Conservation (phyloP, 64 coral and sea anemone genomes). For the Stylophora pistillata region DNA sequence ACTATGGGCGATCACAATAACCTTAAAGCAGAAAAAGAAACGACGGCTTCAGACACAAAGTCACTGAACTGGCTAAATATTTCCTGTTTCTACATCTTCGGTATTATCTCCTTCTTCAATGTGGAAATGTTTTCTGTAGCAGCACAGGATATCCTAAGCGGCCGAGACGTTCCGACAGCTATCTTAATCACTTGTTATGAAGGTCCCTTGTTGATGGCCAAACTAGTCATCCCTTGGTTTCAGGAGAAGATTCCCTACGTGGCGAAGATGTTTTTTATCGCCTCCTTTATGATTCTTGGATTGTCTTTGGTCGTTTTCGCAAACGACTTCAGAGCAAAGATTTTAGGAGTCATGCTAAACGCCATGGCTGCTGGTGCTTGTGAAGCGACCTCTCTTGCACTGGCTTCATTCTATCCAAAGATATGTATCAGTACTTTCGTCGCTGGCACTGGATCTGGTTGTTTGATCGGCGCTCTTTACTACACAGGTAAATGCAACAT, state of each 20-base stretch:
- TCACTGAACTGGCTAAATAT: slow-evolving; percentile 40
- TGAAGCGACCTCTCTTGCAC: slow-evolving; percentile 50
- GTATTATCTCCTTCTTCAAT: slow-evolving; percentile 79
- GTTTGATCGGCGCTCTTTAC: slow-evolving; percentile 69
- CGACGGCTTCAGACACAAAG: not conserved
- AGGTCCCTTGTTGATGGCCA: slow-evolving; percentile 53
- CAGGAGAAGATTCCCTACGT: slow-evolving; percentile 70
- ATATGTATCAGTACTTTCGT: slow-evolving; percentile 87
- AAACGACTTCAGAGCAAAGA: slow-evolving; percentile 38
- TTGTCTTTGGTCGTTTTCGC: slow-evolving; percentile 51
- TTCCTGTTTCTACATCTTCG: slow-evolving; percentile 71
- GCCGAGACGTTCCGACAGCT: slow-evolving; percentile 63
- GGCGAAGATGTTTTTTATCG: slow-evolving; percentile 58
- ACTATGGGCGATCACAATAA: no score
- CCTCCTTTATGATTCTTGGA: slow-evolving; percentile 57
- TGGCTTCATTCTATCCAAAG: slow-evolving; percentile 86
- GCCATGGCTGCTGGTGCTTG: slow-evolving; percentile 72
- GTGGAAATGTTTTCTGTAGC: slow-evolving; percentile 77
- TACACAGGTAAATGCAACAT: slow-evolving; percentile 68
- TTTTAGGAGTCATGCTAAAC: slow-evolving; percentile 71
- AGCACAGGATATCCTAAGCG: slow-evolving; percentile 83
- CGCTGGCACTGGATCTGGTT: slow-evolving; percentile 77
- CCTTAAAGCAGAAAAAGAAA: not conserved
- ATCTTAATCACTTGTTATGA: slow-evolving; percentile 57
- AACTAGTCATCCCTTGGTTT: slow-evolving; percentile 77